Evolutionary conservation across 2,797 vertebrate species (phyloP).

Genomic region (Sardinella longiceps): DNA sequence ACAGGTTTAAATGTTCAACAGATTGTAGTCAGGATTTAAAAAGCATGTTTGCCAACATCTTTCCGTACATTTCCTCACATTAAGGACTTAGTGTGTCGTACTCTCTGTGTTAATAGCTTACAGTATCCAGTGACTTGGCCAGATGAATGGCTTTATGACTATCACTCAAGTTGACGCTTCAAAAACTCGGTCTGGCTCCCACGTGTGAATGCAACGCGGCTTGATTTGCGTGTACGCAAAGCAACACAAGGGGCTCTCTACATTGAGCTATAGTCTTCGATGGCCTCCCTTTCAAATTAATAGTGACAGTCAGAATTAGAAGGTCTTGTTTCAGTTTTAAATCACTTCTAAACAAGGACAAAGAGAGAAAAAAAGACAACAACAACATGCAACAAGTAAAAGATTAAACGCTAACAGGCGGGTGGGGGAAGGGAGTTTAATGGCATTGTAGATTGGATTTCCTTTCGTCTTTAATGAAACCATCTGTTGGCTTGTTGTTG

Average conservation of each 20-base stretch:
- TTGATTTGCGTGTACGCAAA: background rate
- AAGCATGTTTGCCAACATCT: background rate
- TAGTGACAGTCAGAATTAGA: background rate
- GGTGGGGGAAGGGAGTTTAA: background rate
- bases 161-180: background rate
- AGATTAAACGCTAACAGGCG: constrained; percentile 11
- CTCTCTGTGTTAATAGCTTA: background rate
- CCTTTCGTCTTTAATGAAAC: constrained; percentile 52
- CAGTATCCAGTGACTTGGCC: background rate
- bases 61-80: background rate
- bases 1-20: background rate
- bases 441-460: constrained; percentile 28
- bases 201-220: background rate
- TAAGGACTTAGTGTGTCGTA: background rate
- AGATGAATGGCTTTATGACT: constrained; percentile 4
- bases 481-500: constrained; percentile 55
- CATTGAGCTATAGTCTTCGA: background rate
- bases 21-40: background rate
- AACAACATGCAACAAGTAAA: constrained; percentile 26
- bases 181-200: background rate
- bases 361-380: background rate
- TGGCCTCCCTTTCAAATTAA: background rate
- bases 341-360: background rate
- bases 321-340: background rate
- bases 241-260: background rate